Evolutionary conservation across 2,888 invertebrate genomes (phyloP).

Genomic region (Melinaea menophilus): DNA sequence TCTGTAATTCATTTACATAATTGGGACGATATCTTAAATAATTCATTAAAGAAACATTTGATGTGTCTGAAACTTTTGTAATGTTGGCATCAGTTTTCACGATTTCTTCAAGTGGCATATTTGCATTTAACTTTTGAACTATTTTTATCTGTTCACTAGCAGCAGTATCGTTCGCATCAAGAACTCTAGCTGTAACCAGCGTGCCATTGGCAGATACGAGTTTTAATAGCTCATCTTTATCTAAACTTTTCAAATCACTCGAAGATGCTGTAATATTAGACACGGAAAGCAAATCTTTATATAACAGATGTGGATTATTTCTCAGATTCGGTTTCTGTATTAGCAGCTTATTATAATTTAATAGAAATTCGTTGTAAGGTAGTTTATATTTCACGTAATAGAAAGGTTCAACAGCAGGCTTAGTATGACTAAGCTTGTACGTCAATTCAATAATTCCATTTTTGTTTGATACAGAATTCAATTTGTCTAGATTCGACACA

Average conservation of each 20-base stretch:
- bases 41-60: not conserved
- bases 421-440: conserved; percentile 49
- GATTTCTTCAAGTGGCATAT: conserved; percentile 29
- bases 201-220: conserved; percentile 45
- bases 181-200: conserved; percentile 49
- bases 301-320: conserved; percentile 40
- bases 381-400: conserved; percentile 59
- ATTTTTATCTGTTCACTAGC: conserved; percentile 38
- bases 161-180: conserved; percentile 27
- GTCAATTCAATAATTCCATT: conserved; percentile 54
- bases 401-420: conserved; percentile 47
- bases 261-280: conserved; percentile 37
- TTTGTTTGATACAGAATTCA: conserved; percentile 35
- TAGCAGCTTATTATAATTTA: conserved; percentile 40
- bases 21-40: not conserved
- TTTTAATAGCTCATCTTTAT: conserved; percentile 45
- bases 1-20: not conserved
- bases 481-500: conserved; percentile 45
- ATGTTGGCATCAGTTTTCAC: conserved; percentile 9
- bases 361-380: conserved; percentile 47
- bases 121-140: conserved; percentile 39
- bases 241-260: conserved; percentile 42
- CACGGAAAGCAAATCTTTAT: conserved; percentile 41
- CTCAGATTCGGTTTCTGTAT: conserved; percentile 40
- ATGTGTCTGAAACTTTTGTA: not conserved